Evolutionary conservation across 2,113 vertebrate genomes (phyloP), one percentile per base, ranked within the genome.

Genomic region (Pachycephala philippinensis): DNA sequence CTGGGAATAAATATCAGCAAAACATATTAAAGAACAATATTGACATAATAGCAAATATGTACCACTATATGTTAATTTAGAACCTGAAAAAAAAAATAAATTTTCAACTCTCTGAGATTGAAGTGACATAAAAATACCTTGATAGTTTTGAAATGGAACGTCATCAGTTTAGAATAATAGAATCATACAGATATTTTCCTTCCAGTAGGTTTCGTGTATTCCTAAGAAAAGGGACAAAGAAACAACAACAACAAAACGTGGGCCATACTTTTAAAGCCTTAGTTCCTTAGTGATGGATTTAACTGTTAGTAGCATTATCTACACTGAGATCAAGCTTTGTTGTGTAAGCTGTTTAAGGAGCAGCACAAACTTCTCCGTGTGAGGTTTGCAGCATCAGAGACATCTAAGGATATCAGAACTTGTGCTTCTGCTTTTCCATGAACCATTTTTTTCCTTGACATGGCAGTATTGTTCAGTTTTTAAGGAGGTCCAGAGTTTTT

Each of bases 261-360:
- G 33, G 11, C 28, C 11, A 12, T 8, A 7, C 13, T 89, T 86
- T 86, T 74, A 72, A 44, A 10, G 65, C 26, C 77, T 89, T 35
- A n/a, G 18, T 47, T 79, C 90, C 70, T 75, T 61, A 81, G 85
- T 10, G 7, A 30, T 69, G 24, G 33, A 74, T 95, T 75, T 89
- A 87, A 80, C 42, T 91, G 27, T 87, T 82, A 68, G 49, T 77
- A 84, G 33, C 15, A 75, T 93, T 95, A 78, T 83, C 66, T 80
- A 75, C 68, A 81, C 53, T 8, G 47, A 91, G 64, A 94, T 93
- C 72, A 56, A 83, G 22, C 57, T 74, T 56, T 6, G 12, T 54
- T 91, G 60, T 69, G 8, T 81, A 76, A 56, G 45, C 27, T 83
- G 9, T 64, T 97, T 87, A 63, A 83, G 72, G 50, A 90, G 59